Evolutionary conservation across 2,113 vertebrate genomes (phyloP), one percentile per base, ranked within the genome.

Genomic region (Meleagris gallopavo): DNA sequence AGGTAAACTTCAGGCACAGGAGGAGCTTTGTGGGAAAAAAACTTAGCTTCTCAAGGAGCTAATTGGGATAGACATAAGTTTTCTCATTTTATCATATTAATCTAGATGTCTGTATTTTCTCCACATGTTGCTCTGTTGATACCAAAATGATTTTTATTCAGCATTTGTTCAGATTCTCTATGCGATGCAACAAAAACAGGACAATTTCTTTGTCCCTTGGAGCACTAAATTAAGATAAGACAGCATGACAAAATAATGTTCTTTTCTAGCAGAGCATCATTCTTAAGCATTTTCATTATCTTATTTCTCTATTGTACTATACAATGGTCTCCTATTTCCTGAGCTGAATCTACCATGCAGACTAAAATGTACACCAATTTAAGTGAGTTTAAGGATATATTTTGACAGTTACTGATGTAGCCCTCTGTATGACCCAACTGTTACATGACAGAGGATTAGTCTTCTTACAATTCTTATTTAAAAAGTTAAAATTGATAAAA

Each of bases 191-290:
- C 27, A 80, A 69, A 88, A 43, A 77, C 54, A 78, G 87, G 62
- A 73, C 27, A 91, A 90, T 93, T 79, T 74, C 18, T 92, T 90
- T 94, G 54, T 83, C 78, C 66, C 67, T 85, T 76, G 74, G 75
- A 94, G 45, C 67, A 72, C 50, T 79, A 89, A 94, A 73, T 86
- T 84, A 92, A 95, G 54, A 50, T 85, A 95, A 89, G 92, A 10
- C 30, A 84, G 27, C 71, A 66, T 70, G 58, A 70, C 36, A 83
- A 92, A 66, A 52, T 62, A 82, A 82, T 87, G 29, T 45, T 73
- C 38, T 76, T 91, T 65, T 73, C 78, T 61, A 91, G 27, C 24
- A 91, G 79, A 94, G 50, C 58, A 70, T 65, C 32, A 79, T 46
- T 75, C 67, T 85, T 85, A 88, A 94, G 29, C 9, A 87, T 20